Percentiles rank a stretch among this genome's conserved stretches.
Evolutionary conservation across 1,140 invertebrate genomes (phyloP).

Genomic region (Uloborus diversus): DNA sequence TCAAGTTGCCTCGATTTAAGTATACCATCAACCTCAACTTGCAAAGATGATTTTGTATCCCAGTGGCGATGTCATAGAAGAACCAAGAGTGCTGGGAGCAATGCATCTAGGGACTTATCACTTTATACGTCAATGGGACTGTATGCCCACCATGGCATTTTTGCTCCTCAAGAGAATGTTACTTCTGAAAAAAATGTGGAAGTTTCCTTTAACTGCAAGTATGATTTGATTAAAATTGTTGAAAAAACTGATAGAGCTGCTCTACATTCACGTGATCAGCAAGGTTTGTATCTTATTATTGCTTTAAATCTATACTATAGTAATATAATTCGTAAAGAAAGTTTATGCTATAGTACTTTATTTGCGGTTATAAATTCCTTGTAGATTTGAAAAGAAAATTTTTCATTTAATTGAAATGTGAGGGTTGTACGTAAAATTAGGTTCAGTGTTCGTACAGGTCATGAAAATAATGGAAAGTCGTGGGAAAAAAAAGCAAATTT

Average conservation of each 20-base stretch:
- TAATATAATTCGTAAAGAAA: no score
- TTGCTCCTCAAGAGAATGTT: constrained; percentile 35
- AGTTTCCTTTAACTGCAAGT: constrained; percentile 56
- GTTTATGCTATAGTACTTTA: no score
- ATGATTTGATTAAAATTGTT: constrained; percentile 54
- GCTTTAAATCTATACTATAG: no score
- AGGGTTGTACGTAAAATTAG: no score
- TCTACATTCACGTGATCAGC: constrained; percentile 65
- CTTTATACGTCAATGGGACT: constrained; percentile 59
- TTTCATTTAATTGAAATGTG: no score
- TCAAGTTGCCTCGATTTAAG: constrained; percentile 57
- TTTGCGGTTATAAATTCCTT: no score
- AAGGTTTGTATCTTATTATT: constrained; percentile 73
- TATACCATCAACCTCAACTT: constrained; percentile 32
- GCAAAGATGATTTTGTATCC: constrained; percentile 40
- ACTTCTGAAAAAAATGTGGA: constrained; percentile 46
- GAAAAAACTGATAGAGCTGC: constrained; percentile 49
- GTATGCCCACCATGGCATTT: constrained; percentile 57
- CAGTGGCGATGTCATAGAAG: constrained; percentile 55
- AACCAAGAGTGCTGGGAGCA: constrained; percentile 58
- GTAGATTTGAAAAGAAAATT: no score
- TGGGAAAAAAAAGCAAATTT: no score
- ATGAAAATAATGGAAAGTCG: no score
- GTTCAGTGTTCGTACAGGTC: no score
- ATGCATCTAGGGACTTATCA: constrained; percentile 56